These are phyloP conservation scores for Enteromius radiatus DNA, from an alignment of 2,797 vertebrate genomes.

Conservation along the genomic window DNA sequence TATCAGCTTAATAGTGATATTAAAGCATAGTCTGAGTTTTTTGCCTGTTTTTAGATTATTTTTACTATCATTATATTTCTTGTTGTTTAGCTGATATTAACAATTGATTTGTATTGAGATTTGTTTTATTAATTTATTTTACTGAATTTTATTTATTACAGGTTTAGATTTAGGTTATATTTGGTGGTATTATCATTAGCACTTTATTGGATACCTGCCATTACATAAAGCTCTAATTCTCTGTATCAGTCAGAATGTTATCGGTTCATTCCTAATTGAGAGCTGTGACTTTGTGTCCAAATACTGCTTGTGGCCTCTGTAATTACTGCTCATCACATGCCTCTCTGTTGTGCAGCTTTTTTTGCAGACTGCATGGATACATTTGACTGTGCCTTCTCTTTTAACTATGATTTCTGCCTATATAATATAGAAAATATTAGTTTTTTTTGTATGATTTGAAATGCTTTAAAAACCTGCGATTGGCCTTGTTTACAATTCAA, in stretches of 20 bases:
- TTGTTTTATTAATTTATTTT: background rate
- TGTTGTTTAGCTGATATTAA: background rate
- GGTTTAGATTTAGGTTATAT: no score
- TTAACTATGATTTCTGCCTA: background rate
- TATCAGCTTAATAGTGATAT: background rate
- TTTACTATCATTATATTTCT: background rate
- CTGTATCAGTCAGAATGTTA: background rate
- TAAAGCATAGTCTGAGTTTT: background rate
- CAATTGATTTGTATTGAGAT: background rate
- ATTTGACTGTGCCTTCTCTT: background rate
- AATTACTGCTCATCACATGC: conserved; percentile 13
- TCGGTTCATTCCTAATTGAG: background rate
- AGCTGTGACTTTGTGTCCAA: background rate
- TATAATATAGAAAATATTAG: background rate
- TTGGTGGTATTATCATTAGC: background rate
- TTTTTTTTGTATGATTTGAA: conserved; percentile 6
- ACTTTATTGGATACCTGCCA: background rate
- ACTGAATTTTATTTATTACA: no score
- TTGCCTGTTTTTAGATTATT: background rate
- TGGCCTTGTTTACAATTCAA: conserved; percentile 28
- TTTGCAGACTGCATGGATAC: background rate
- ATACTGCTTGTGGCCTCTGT: conserved; percentile 14
- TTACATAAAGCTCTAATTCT: background rate
- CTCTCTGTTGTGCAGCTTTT: conserved; percentile 12
- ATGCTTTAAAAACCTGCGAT: background rate